Base-by-base conservation (phyloP, 2,797 vertebrate genomes). In the Crocodylus rhombifer region DNA sequence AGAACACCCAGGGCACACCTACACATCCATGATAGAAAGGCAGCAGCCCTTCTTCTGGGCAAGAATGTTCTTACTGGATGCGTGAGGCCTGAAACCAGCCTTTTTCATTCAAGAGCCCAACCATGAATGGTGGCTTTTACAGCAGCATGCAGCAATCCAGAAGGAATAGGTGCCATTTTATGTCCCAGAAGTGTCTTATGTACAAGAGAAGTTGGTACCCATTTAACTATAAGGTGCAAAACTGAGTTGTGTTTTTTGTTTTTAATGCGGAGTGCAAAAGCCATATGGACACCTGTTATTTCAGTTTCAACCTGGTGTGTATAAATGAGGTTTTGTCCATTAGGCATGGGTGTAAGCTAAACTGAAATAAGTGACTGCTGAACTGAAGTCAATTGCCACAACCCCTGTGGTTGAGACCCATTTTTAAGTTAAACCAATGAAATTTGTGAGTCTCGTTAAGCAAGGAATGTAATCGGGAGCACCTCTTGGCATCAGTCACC, bases 121-220 rank as follows among this genome's bases (percentile, higher is more conserved):
- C 63, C 5, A 1, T 0, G 5, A 13, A 13, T 36, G 30, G 13
- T 17, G 33, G 25, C 26, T 28, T 36, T 69, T 26, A 67, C 62
- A 73, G 76, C 56, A 16, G 0, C 4, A 51, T 21, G 57, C 2
- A 0, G 23, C 20, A 28, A 28, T 77, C 30, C 56, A 67, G 42
- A 15, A 62, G 73, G 77, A 95, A 14, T 28, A 69, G 87, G 84
- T 15, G 51, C 0, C 3, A 9, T 25, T 28, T 21, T 81, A 67
- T 86, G 87, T 51, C 84, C 74, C 7, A 1, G 1, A 80, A 88
- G 2, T n/a, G 25, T 30, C 56, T 89, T 36, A 86, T 67, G 74
- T 84, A 18, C 86, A 63, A 67, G 84, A 94, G 93, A 89, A 83
- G 79, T 81, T 6, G 75, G 91, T 92, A 94, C 56, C 61, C 33